Percentiles rank a stretch among this genome's conserved stretches.
These are phyloP conservation scores for Microcebus murinus DNA, from an alignment of 2,113 vertebrate genomes.

Conservation along the genomic window DNA sequence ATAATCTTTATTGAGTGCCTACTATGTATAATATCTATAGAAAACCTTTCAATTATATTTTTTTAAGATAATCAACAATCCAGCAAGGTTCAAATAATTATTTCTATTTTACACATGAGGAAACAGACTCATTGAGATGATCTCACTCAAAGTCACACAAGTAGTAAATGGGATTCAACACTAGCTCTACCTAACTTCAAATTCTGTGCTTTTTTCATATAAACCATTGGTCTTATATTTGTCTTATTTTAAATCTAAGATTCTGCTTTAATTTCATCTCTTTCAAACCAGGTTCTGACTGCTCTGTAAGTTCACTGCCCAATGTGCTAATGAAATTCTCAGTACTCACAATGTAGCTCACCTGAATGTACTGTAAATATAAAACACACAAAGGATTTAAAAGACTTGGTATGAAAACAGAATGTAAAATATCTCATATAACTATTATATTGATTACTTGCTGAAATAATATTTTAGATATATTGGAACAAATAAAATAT, in stretches of 20 bases:
- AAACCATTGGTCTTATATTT: background rate
- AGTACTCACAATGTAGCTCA: background rate
- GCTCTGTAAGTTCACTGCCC: background rate
- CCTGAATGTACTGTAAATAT: background rate
- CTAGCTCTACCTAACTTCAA: background rate
- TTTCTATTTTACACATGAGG: background rate
- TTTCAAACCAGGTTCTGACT: slow-evolving; percentile 6
- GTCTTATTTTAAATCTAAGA: background rate
- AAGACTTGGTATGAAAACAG: background rate
- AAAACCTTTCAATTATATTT: background rate
- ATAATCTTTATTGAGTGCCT: background rate
- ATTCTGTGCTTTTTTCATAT: background rate
- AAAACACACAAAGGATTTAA: background rate
- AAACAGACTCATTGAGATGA: background rate
- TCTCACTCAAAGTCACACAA: background rate
- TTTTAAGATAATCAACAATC: background rate
- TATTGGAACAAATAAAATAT: background rate
- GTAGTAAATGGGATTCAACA: background rate
- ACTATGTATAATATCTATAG: background rate
- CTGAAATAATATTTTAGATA: background rate
- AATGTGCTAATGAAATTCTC: background rate
- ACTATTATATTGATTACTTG: background rate
- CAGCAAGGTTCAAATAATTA: background rate
- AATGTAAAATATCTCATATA: background rate
- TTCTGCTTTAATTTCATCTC: background rate